Evolutionary conservation across 23 tunicate species (phyloP), one percentile per base, ranked within the genome.

Genomic region (Trididemnum miniatum): DNA sequence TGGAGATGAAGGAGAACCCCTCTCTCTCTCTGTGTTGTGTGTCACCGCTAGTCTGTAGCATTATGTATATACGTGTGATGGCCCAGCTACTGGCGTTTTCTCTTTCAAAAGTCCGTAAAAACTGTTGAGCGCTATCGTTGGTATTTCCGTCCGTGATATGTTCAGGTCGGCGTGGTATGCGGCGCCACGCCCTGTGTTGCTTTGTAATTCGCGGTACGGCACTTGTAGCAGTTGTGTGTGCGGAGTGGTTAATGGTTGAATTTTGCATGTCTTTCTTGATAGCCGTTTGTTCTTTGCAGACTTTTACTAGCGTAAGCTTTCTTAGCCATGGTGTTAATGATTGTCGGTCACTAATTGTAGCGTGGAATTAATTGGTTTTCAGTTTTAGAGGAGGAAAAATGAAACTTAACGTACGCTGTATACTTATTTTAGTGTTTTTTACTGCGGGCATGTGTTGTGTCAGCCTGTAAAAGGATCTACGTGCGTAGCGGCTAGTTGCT

Each of bases 21-120:
- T 26, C 62, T 36, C 76, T 38, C 35, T 71, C 79, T 82, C 78
- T 69, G 69, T 82, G 66, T 82, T 82, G 86, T 82, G 79, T 82
- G 78, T 54, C 71, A 15, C 85, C 64, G 67, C 67, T 44, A 71
- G 66, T 34, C 62, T 49, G 60, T 66, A 52, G 78, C 78, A 77
- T 77, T 18, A 73, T 77, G 82, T 77, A 77, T 77, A 77, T 77
- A 77, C 51, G 66, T 77, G 51, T 34, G 27, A 30, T 29, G 29
- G 82, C 59, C 79, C 59, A 74, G 22, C 9, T 3, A 36, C 29
- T 31, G 67, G 67, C 67, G 27, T 77, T 74, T 39, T 39, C 18
- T 57, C 67, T 54, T 29, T 28, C 7, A 31, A 9, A 12, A 31
- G 67, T 20, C 66, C 82, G 57, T 28, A 73, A 37, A 67, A 22